Base-by-base conservation (phyloP, 2,797 vertebrate genomes). In the Rhinoraja longicauda region DNA sequence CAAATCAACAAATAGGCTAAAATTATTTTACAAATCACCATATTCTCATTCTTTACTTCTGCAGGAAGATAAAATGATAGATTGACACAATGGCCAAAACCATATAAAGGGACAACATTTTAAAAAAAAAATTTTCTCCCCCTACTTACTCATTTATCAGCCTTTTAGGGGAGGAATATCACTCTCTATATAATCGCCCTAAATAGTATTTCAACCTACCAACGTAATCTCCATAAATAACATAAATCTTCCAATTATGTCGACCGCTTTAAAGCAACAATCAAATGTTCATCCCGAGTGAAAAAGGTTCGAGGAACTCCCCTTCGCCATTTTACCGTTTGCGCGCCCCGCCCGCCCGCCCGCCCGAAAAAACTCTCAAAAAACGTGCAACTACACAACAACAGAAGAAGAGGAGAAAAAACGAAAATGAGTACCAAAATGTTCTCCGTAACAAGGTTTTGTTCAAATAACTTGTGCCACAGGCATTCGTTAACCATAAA, bases 391-490 rank as follows among this genome's bases (percentile, higher is more conserved):
- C 64, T 45, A 91, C 88, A 91, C 88, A 91, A 70, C 64, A 39
- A 91, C 88, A 73, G 39, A 36, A 91, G 62, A 32, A 82, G 39
- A 45, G 45, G 39, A 4, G 45, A 62, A 88, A 64, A 78, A 77
- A n/a, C 15, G 29, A 64, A 88, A 88, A 96, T 96, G 95, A 96
- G 95, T 96, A 97, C 97, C 97, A 97, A 97, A 97, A 97, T 97
- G 95, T 95, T 53, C 10, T 88, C 32, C 19, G 12, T 97, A 96
- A 97, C 97, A 96, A 96, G 96, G 45, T 1, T 88, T 67, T 32
- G 84, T n/a, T 67, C 29, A 32, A 64, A 88, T 62, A 67, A 88
- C 21, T 88, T 9, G n/a, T n/a, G 8, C 59, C 64, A 62, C 84
- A 67, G n/a, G n/a, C 67, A 64, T 36, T 67, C 59, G 64, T 21